Evolutionary conservation across 2,797 vertebrate genomes (phyloP).

Genomic region (Gallinago stenura): DNA sequence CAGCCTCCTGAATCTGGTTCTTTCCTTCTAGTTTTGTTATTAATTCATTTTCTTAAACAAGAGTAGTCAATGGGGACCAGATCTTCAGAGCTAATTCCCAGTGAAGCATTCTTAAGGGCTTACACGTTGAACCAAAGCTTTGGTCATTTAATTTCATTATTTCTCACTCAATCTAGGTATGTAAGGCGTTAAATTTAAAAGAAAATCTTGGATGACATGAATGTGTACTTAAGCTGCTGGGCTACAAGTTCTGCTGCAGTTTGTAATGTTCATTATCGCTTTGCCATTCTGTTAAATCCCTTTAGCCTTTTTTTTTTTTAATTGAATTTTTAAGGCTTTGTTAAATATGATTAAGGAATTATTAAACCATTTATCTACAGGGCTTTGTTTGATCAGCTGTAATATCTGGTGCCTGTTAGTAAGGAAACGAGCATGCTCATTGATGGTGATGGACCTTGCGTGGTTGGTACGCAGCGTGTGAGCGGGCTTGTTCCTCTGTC

Average conservation of each 20-base stretch:
- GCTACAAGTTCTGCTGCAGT: no score
- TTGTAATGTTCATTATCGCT: no score
- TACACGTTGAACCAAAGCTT: neutral
- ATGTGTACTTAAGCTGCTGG: neutral
- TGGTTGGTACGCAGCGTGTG: neutral
- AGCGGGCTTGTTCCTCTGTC: fast-evolving
- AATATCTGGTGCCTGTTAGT: neutral
- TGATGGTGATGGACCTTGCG: neutral
- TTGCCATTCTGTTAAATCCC: no score
- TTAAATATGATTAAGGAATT: neutral
- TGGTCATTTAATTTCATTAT: neutral
- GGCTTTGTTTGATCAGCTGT: neutral
- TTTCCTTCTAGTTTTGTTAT: neutral
- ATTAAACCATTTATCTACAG: neutral
- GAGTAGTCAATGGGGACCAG: neutral
- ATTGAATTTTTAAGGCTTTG: neutral
- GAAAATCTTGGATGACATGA: neutral
- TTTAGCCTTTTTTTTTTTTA: neutral
- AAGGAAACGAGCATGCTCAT: neutral
- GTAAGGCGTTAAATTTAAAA: neutral
- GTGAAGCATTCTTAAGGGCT: neutral
- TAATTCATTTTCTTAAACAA: neutral
- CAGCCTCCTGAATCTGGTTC: neutral
- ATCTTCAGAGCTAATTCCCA: neutral
- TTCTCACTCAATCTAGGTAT: neutral